Evolutionary conservation across 2,797 vertebrate species (phyloP), one percentile per base, ranked within the genome.

Genomic region (Iguana delicatissima): DNA sequence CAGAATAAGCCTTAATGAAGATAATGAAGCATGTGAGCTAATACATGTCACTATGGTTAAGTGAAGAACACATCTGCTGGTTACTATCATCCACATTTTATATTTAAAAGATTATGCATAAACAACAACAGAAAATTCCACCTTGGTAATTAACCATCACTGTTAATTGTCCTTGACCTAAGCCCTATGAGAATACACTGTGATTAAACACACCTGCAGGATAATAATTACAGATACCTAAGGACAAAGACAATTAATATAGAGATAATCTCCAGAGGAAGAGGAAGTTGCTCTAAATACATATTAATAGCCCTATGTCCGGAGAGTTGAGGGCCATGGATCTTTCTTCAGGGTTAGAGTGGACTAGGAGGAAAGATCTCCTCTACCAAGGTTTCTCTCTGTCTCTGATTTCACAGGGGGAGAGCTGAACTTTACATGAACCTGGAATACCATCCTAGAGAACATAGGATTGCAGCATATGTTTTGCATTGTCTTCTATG

Each of bases 211-310:
- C 96, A 97, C 96, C 96, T 97, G 97, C 96, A 96, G 94, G 96
- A 96, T 97, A 97, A 97, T 98, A 97, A 98, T 97, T 97, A 96
- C 93, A 96, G 92, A 93, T 96, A 96, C 97, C 95, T 97, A 96
- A 97, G 95, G 94, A 97, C 95, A 97, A 96, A 97, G 94, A 96
- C 96, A 97, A 97, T 97, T 97, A 97, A 97, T 97, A 97, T 0
- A 92, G 85, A 86, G 92, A 94, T 95, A 94, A 38, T 95, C 93
- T 96, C 96, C 93, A 80, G 95, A 94, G 96, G 93, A 1, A 93
- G 94, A 92, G 18, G 22, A 79, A 76, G 9, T 87, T 83, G 52
- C 57, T 91, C 92, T 96, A 96, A 96, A 97, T 91, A 95, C 91
- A 95, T 14, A 91, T 86, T 81, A 90, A 89, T 26, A 83, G 32